Base-by-base conservation (phyloP, 2,888 invertebrate genomes). In the Hyles lineata region DNA sequence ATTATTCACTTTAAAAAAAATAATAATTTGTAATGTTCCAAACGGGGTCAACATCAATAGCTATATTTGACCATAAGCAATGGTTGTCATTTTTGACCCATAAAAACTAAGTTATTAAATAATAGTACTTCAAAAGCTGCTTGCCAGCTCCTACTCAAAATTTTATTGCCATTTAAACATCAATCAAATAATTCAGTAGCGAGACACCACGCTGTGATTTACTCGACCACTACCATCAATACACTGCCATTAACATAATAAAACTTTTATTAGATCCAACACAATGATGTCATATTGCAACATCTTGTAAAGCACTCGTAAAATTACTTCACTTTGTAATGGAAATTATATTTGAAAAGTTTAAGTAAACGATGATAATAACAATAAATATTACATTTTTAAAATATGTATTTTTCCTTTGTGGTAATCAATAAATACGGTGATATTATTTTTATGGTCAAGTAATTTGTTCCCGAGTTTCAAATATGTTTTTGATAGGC, bases 101-200 rank as follows among this genome's bases (percentile, higher is more conserved):
- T 19, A 55, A 55, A 19, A 55, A n/a, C 19, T 6, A 55, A n/a
- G 6, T n/a, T 55, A 8, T 55, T n/a, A n/a, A n/a, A 55, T 55
- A 55, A 17, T 55, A 55, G 55, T 55, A 55, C 55, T n/a, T 21
- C 15, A 11, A n/a, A 43, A 43, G 21, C 15, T 67, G 17, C 17
- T 43, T 23, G 21, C 43, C 4, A 43, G 15, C 67, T 67, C 67
- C 50, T 19, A 67, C 50, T 23, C 67, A 67, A 2, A 8, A 6
- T 67, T 63, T 67, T 67, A 67, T 67, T 67, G 80, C 80, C 80
- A 79, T 82, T 80, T 82, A 80, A 83, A 84, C 79, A 81, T 80
- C 83, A 77, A 79, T 85, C 80, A 78, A 72, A 85, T 86, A 81
- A 82, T 84, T 86, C 88, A 78, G 88, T 85, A 87, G 89, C 84